Conservation (phyloP, 2,888 invertebrate genomes). For the Hirtodrosophila histrioides region DNA sequence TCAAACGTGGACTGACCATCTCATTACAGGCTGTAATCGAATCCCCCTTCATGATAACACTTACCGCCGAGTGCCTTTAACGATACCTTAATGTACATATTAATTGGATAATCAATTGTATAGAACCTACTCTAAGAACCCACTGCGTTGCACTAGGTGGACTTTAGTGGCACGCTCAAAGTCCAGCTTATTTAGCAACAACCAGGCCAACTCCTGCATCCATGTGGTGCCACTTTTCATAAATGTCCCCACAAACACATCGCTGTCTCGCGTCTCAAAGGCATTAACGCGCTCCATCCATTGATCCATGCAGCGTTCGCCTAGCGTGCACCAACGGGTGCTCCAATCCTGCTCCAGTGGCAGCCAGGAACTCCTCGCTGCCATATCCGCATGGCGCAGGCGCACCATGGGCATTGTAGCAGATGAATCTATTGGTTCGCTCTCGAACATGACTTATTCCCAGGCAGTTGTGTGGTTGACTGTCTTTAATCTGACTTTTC, state of each 20-base stretch:
- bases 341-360: conserved; percentile 35
- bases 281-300: conserved; percentile 33
- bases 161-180: conserved; percentile 41
- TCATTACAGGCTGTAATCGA: conserved; percentile 6
- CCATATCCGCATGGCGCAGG: too few species aligned
- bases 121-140: too few species aligned
- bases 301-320: conserved; percentile 4
- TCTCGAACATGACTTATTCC: too few species aligned
- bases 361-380: conserved; percentile 35
- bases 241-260: conserved; percentile 61
- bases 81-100: too few species aligned
- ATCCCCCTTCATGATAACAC: neutral
- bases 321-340: conserved; percentile 45
- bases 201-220: conserved; percentile 67
- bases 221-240: conserved; percentile 70
- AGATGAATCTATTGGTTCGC: too few species aligned
- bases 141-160: conserved; percentile 24
- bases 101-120: too few species aligned
- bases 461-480: too few species aligned
- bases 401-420: too few species aligned
- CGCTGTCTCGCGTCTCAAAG: conserved; percentile 54
- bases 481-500: too few species aligned
- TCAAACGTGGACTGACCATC: conserved; percentile 48
- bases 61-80: too few species aligned
- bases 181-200: conserved; percentile 62